Conservation (phyloP, 2,797 vertebrate genomes). For the Coregonus sp. region DNA sequence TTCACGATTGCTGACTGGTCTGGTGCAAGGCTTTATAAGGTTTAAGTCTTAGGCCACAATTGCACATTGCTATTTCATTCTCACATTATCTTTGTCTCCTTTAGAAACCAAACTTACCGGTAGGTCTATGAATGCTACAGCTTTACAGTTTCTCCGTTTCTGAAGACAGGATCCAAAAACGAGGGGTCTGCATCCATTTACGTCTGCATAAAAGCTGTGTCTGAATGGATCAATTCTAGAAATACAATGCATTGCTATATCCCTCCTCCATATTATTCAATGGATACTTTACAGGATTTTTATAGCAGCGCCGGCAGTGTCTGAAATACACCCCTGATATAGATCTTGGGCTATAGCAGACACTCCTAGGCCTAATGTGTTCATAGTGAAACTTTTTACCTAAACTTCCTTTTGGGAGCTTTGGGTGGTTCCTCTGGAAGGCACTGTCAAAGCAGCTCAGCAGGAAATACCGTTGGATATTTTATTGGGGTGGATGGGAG, state of each 20-base stretch:
- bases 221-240: neutral
- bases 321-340: no score
- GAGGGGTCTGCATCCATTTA: neutral
- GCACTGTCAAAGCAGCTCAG: neutral
- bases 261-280: neutral
- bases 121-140: neutral
- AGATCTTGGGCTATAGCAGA: no score
- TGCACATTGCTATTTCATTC: neutral
- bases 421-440: neutral
- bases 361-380: neutral
- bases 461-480: neutral
- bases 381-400: neutral
- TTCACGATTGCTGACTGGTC: neutral
- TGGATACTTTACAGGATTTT: neutral
- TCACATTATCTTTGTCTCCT: neutral
- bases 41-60: neutral
- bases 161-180: neutral
- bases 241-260: neutral
- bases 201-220: neutral
- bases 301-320: neutral
- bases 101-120: neutral
- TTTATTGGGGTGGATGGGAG: neutral
- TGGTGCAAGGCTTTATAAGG: no score
- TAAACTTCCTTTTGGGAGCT: neutral
- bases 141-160: neutral